A percentile compares a stretch with the other conserved stretches of the same genome.
These are phyloP conservation scores for Cherax destructor DNA, from an alignment of 1,140 invertebrate genomes.

Conservation along the genomic window DNA sequence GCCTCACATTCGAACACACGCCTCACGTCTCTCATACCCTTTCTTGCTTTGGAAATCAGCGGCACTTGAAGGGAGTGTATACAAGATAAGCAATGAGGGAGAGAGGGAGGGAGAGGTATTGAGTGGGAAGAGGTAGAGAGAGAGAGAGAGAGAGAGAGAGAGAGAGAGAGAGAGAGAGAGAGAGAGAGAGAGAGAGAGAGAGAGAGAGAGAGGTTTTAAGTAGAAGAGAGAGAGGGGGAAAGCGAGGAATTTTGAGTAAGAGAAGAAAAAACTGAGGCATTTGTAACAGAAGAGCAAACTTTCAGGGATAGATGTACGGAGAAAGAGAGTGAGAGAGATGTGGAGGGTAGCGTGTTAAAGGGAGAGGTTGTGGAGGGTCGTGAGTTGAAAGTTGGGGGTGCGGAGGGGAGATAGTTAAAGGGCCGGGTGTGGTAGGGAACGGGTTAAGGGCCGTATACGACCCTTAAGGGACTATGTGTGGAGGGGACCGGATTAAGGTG, in stretches of 20 bases:
- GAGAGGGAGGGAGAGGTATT: too few relatives aligned
- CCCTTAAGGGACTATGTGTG: too few relatives aligned
- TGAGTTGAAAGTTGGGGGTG: neutral
- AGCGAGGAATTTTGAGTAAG: neutral
- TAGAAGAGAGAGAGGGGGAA: constrained; percentile 11
- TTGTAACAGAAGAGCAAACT: too few relatives aligned
- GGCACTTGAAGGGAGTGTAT: too few relatives aligned
- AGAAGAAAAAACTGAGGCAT: too few relatives aligned
- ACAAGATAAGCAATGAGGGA: neutral
- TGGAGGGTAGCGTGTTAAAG: neutral
- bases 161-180: too few relatives aligned
- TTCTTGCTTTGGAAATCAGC: constrained; percentile 5
- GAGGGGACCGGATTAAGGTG: too few relatives aligned
- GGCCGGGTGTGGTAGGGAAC: neutral
- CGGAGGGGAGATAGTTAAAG: neutral
- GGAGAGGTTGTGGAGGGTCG: neutral
- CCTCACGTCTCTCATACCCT: neutral
- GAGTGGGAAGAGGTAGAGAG: neutral
- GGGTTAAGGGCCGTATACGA: neutral
- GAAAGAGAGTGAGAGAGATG: neutral
- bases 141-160: too few relatives aligned
- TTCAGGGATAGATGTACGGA: too few relatives aligned
- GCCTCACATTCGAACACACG: too few relatives aligned
- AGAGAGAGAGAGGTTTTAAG: neutral
- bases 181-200: neutral